Conservation (phyloP, 2,888 invertebrate genomes). For the Prosapia bicincta region DNA sequence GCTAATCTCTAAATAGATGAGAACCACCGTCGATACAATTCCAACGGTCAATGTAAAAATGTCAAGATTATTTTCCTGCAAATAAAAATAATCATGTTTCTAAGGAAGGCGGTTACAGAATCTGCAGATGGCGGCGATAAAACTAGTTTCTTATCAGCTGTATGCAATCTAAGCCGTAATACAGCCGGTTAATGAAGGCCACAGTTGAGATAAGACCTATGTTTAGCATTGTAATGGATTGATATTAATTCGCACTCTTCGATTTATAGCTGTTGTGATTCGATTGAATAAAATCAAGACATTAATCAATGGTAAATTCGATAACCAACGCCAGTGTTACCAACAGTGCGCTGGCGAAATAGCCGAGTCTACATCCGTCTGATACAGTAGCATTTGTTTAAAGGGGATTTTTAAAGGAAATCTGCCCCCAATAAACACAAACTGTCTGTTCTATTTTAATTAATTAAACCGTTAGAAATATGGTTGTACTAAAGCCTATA, state of each 20-base stretch:
- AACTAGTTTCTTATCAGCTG: neutral
- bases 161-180: neutral
- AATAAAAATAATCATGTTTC: neutral
- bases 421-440: too few relatives aligned
- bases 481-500: too few relatives aligned
- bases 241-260: constrained; percentile 3
- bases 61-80: neutral
- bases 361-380: too few relatives aligned
- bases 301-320: neutral
- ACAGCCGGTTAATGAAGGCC: neutral
- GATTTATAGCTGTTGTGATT: neutral
- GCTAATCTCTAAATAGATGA: too few relatives aligned
- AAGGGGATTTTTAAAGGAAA: too few relatives aligned
- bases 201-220: neutral
- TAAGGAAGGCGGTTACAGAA: neutral
- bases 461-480: too few relatives aligned
- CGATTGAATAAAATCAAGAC: neutral
- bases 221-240: constrained; percentile 29
- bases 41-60: neutral
- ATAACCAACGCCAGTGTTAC: neutral
- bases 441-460: too few relatives aligned
- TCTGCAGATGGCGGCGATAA: neutral
- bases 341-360: too few relatives aligned
- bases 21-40: neutral
- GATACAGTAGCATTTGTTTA: too few relatives aligned